These are phyloP conservation scores for Hydractinia echinata DNA, from an alignment of 30 jellyfish, hydroid and myxozoan species.

Conservation along the genomic window DNA sequence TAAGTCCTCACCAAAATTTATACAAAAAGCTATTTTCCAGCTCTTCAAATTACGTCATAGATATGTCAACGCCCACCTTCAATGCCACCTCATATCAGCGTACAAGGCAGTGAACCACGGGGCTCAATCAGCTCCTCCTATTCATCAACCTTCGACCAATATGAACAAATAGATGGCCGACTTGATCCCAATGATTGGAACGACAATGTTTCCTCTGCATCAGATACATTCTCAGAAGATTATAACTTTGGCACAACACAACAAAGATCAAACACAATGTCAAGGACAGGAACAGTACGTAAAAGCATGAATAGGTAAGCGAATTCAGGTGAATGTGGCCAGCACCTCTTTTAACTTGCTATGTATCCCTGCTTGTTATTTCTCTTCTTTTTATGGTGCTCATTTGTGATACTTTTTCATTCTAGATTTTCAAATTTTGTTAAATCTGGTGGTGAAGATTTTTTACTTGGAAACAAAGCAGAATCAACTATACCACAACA, in stretches of 20 bases:
- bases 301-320: conserved; percentile 86
- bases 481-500: conserved; percentile 47
- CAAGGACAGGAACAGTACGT: conserved; percentile 90
- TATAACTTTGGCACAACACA: conserved; percentile 53
- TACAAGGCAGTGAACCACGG: not conserved
- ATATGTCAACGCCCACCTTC: not conserved
- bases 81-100: not conserved
- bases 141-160: conserved; percentile 4
- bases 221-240: conserved; percentile 78
- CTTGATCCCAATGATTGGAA: conserved; percentile 83
- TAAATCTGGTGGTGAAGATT: conserved; percentile 96
- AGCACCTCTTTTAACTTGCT: not conserved
- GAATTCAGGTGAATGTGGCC: no score
- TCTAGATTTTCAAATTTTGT: conserved; percentile 88
- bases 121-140: not conserved
- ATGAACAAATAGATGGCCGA: conserved; percentile 47
- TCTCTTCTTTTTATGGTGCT: not conserved
- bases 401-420: not conserved
- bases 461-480: conserved; percentile 63
- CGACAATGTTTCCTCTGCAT: conserved; percentile 71
- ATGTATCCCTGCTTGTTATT: not conserved
- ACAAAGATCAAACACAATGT: conserved; percentile 56
- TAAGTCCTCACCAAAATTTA: no score
- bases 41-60: no score
- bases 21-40: no score